Evolutionary conservation across 1,140 invertebrate species (phyloP).

Genomic region (Penaeus vannamei): DNA sequence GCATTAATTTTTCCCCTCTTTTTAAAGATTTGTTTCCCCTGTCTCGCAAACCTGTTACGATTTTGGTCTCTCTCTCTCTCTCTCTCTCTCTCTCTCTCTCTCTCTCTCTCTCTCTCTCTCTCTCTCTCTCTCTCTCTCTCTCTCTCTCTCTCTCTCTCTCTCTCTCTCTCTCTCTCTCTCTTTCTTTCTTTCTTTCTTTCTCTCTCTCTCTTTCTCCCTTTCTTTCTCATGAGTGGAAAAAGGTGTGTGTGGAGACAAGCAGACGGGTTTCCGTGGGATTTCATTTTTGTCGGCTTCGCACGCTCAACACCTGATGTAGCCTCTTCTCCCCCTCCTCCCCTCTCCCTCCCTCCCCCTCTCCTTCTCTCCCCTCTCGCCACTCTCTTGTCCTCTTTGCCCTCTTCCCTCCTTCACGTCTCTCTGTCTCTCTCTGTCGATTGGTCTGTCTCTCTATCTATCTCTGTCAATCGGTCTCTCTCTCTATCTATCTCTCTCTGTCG

Average conservation of each 20-base stretch:
- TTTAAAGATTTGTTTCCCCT: neutral
- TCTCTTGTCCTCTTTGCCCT: neutral
- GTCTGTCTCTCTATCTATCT: neutral
- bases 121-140: neutral
- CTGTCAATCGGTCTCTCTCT: neutral
- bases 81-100: neutral
- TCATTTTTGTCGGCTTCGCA: too few species aligned
- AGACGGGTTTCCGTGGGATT: too few species aligned
- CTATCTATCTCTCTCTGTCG: neutral
- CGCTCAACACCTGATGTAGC: neutral
- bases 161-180: neutral
- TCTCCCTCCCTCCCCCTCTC: neutral
- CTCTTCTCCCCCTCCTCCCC: neutral
- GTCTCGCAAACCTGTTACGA: too few species aligned
- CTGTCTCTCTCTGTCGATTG: neutral
- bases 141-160: neutral
- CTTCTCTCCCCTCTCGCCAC: neutral
- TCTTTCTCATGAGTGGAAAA: neutral
- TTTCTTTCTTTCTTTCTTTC: neutral
- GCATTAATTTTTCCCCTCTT: neutral
- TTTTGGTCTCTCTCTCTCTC: neutral
- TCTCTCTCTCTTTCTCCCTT: neutral
- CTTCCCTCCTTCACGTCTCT: neutral
- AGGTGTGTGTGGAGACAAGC: too few species aligned
- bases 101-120: neutral